phyloP scores from a whole-genome alignment of 64 coral and sea anemone genomes.

The Platygyra sinensis region DNA sequence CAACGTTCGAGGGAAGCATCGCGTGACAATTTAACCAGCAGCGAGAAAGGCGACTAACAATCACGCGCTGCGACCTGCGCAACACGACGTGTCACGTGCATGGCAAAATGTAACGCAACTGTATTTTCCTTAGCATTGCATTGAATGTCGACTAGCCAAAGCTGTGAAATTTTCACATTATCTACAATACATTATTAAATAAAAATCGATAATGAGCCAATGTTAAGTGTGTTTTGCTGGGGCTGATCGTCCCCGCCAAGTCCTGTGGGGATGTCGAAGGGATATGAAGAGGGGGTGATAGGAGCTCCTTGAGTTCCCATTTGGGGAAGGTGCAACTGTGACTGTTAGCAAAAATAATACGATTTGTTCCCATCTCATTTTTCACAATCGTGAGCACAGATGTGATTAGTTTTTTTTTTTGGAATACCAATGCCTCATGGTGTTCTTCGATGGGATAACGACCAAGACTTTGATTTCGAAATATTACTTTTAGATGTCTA shows the following conservation, averaged over 20 bases:
- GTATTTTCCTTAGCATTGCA: no score
- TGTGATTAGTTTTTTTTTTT: no score
- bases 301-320: neutral
- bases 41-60: neutral
- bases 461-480: no score
- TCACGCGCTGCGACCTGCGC: slow-evolving; percentile 19
- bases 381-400: no score
- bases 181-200: neutral
- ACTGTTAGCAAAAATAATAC: no score
- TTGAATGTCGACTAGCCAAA: no score
- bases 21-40: neutral
- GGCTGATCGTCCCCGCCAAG: neutral
- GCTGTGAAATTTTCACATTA: neutral
- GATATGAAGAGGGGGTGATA: neutral
- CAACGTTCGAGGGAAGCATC: neutral
- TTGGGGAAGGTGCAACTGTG: no score
- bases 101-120: neutral
- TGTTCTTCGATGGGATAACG: no score
- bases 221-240: neutral
- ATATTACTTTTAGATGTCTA: neutral
- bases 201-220: neutral
- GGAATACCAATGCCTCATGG: no score
- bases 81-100: neutral
- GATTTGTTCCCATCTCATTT: no score
- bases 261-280: no score